Evolutionary conservation across 2,797 vertebrate species (phyloP).

Genomic region (Clarias platycephalus): DNA sequence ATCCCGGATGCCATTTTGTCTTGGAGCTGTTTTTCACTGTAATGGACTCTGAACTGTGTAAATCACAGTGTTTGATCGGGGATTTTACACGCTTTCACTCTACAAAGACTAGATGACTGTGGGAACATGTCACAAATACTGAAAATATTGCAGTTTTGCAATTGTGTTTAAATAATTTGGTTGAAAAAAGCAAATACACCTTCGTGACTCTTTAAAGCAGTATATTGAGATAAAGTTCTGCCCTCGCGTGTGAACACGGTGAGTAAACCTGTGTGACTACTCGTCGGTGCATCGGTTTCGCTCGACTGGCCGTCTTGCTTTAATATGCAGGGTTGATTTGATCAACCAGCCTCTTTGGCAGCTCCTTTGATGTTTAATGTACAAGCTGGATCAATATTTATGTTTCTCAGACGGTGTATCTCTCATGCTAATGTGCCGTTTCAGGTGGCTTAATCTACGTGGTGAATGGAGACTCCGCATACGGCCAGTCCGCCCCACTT

Average conservation of each 20-base stretch:
- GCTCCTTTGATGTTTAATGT: conserved; percentile 39
- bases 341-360: conserved; percentile 21
- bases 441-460: conserved; percentile 87
- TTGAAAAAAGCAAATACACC: not conserved
- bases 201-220: not conserved
- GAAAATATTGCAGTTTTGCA: not conserved
- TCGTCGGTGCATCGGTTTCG: conserved; percentile 8
- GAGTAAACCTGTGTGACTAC: not conserved
- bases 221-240: not conserved
- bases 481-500: conserved; percentile 70
- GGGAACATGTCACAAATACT: not conserved
- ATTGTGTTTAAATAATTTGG: not conserved
- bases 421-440: conserved; percentile 58
- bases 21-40: too few relatives aligned
- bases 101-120: not conserved
- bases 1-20: too few relatives aligned
- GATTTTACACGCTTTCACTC: not conserved
- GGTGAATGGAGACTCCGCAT: conserved; percentile 84
- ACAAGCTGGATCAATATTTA: conserved; percentile 33
- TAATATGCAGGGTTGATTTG: conserved; percentile 32
- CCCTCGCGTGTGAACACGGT: not conserved
- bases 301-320: not conserved
- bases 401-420: conserved; percentile 4
- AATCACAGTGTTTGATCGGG: not conserved
- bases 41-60: not conserved